Conservation (phyloP, 2,113 vertebrate species). For the Neofelis nebulosa region DNA sequence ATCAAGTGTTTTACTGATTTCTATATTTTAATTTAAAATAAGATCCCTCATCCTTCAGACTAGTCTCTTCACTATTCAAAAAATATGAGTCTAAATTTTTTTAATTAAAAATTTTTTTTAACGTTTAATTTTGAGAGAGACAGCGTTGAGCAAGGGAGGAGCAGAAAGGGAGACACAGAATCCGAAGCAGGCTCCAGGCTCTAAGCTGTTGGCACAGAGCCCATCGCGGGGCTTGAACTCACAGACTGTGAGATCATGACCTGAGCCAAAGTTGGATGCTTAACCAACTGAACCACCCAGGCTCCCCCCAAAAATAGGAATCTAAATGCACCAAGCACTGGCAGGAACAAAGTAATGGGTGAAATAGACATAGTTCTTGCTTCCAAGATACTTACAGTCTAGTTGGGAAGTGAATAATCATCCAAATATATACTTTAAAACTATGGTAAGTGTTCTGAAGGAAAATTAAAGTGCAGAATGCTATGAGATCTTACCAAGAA, state of each 20-base stretch:
- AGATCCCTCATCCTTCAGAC: not conserved
- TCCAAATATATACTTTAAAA: not conserved
- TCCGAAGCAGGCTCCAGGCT: too few species aligned
- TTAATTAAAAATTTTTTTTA: too few species aligned
- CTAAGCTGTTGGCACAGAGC: too few species aligned
- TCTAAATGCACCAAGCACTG: not conserved
- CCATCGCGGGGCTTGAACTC: too few species aligned
- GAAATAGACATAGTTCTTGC: not conserved
- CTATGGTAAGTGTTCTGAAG: not conserved
- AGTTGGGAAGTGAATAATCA: not conserved
- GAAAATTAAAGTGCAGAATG: not conserved
- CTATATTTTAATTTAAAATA: not conserved
- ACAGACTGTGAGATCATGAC: too few species aligned
- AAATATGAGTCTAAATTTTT: not conserved
- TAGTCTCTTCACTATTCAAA: not conserved
- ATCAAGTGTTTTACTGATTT: not conserved
- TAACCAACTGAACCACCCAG: too few species aligned
- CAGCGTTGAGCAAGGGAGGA: too few species aligned
- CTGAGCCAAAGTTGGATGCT: too few species aligned
- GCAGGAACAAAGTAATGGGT: not conserved
- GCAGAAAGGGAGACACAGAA: too few species aligned
- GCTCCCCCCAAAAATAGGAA: too few species aligned
- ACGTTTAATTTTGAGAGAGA: too few species aligned
- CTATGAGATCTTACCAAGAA: not conserved
- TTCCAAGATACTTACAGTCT: not conserved